Percentiles rank a stretch among this genome's conserved stretches.
phyloP scores from a whole-genome alignment of 2,113 vertebrate genomes.

The Bungarus multicinctus region DNA sequence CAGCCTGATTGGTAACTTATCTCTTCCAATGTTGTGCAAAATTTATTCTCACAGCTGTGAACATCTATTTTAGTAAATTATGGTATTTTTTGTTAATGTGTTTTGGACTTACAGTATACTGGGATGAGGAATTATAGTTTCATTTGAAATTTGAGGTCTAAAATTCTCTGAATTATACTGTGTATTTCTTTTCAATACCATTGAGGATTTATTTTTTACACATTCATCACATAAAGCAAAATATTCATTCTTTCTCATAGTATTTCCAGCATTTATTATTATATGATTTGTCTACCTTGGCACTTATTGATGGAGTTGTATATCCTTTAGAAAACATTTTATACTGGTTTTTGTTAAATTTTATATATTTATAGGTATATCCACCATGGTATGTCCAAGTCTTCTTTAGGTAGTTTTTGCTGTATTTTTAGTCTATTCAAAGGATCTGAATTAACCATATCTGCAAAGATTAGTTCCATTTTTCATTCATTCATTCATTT shows the following conservation, averaged over 20 bases:
- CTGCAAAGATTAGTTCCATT: too few relatives aligned
- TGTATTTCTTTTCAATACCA: neutral
- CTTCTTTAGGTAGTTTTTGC: neutral
- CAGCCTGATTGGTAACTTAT: neutral
- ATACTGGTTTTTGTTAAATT: neutral
- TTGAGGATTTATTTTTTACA: neutral
- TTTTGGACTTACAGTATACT: neutral
- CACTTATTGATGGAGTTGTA: neutral
- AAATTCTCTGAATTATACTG: neutral
- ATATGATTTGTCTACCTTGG: neutral
- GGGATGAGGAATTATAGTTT: neutral
- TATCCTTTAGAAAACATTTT: neutral
- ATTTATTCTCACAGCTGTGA: neutral
- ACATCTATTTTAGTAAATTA: neutral
- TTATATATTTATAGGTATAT: neutral
- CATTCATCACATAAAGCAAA: neutral
- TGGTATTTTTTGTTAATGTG: neutral
- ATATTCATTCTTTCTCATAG: neutral
- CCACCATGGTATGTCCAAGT: neutral
- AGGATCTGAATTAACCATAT: neutral
- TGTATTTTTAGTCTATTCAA: neutral
- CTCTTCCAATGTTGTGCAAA: neutral
- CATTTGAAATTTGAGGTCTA: neutral
- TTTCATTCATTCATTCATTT: neutral
- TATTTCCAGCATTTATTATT: neutral